A percentile compares a stretch with the other conserved stretches of the same genome.
Conservation (phyloP, 2,797 vertebrate species). For the Spinus pinus region DNA sequence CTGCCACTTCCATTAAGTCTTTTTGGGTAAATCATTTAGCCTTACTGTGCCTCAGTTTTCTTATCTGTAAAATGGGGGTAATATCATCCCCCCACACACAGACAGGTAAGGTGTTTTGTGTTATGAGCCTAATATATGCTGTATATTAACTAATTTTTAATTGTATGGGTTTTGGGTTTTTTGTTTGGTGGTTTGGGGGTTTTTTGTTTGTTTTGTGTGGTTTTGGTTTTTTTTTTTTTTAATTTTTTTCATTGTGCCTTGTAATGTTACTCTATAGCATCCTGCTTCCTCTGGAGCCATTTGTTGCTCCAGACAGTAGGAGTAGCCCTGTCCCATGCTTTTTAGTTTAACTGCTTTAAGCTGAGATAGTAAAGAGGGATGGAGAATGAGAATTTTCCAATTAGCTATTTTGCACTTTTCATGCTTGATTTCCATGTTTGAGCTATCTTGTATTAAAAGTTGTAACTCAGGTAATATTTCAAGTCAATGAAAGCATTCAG, state of each 20-base stretch:
- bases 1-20: background rate
- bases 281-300: background rate
- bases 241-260: background rate
- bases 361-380: background rate
- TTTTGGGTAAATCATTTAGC: background rate
- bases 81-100: background rate
- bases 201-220: too few species aligned
- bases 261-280: background rate
- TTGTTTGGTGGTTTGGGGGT: background rate
- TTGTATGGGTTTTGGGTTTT: too few species aligned
- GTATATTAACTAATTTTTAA: background rate
- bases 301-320: background rate
- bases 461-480: background rate
- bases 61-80: background rate
- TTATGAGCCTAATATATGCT: background rate
- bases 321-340: background rate
- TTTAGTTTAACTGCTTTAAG: background rate
- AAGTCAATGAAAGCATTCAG: background rate
- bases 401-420: background rate
- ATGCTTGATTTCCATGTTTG: background rate
- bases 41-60: background rate
- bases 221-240: background rate
- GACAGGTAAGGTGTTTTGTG: background rate
- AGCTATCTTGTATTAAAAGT: background rate
- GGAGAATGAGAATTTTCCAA: background rate